Evolutionary conservation across 1,140 invertebrate species (phyloP).

Genomic region (Palaemon carinicauda): DNA sequence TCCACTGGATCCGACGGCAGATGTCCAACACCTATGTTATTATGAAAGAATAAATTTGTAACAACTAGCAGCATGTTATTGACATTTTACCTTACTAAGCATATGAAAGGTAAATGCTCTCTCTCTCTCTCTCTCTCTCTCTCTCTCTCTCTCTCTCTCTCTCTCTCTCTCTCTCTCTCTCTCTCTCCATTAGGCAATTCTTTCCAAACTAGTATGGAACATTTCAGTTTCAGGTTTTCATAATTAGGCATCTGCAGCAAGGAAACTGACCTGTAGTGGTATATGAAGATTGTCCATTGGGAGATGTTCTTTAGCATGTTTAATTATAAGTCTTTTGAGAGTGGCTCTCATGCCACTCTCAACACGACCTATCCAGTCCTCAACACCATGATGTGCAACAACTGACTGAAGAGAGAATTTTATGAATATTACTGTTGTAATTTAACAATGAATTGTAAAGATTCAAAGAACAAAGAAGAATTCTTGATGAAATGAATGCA

Average conservation of each 20-base stretch:
- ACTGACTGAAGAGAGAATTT: conserved; percentile 39
- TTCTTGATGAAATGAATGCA: too few relatives aligned
- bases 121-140: too few relatives aligned
- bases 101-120: too few relatives aligned
- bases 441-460: too few relatives aligned
- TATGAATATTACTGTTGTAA: not conserved
- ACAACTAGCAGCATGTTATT: not conserved
- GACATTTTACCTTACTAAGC: not conserved
- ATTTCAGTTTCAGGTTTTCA: too few relatives aligned
- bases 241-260: not conserved
- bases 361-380: conserved; percentile 57
- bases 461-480: too few relatives aligned
- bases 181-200: too few relatives aligned
- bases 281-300: not conserved
- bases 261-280: not conserved
- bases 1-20: conserved; percentile 40
- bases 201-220: too few relatives aligned
- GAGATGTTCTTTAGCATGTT: conserved; percentile 5
- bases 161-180: too few relatives aligned
- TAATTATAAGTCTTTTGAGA: conserved; percentile 44
- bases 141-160: too few relatives aligned
- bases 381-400: conserved; percentile 58
- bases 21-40: conserved; percentile 30
- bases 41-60: not conserved
- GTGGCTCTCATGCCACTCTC: conserved; percentile 56